Base-by-base conservation (phyloP, 2,113 vertebrate species). In the Castor canadensis region DNA sequence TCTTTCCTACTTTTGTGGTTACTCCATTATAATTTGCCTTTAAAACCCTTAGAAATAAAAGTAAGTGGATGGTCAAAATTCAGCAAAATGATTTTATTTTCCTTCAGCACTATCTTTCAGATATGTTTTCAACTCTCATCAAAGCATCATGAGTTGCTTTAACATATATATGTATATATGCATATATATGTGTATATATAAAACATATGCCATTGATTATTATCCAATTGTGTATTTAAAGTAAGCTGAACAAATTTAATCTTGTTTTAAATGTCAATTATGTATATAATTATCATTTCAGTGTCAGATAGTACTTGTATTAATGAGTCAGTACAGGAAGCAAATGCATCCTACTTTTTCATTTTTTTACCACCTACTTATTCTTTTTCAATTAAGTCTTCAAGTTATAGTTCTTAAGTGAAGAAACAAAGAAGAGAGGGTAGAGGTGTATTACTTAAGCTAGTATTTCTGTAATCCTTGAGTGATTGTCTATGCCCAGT, bases 361-460 rank as follows among this genome's bases (percentile, higher is more conserved):
- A 82, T 12, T 87, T 6, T 77, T 19, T 66, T 2, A 43, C 1
- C 3, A 40, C 6, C 22, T 35, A 54, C 19, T 86, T 9, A 22
- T 60, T 62, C 6, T 40, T 38, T 62, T 32, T 30, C 30, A 69
- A 10, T 45, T 56, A 40, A 20, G 4, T 75, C 6, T 90, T 90
- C 3, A n/a, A 12, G 45, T 47, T 26, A 52, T 30, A 45, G 15
- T 30, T 6, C 32, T 81, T 43, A 22, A 13, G 2, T 40, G 9
- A 15, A 56, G 30, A 4, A 9, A 75, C 35, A 60, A 66, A 60
- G 40, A 17, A 52, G 64, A 32, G 5, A 10, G 3, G 5, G 15
- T 0, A 4, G 5, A 2, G 15, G 0, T 35, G 0, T 15, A 16
- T 52, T 80, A 12, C 1, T 8, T 87, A 30, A 93, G 5, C 1